These are phyloP conservation scores for Mesochorus sp. DNA, from an alignment of 2,888 invertebrate genomes.

Conservation along the genomic window DNA sequence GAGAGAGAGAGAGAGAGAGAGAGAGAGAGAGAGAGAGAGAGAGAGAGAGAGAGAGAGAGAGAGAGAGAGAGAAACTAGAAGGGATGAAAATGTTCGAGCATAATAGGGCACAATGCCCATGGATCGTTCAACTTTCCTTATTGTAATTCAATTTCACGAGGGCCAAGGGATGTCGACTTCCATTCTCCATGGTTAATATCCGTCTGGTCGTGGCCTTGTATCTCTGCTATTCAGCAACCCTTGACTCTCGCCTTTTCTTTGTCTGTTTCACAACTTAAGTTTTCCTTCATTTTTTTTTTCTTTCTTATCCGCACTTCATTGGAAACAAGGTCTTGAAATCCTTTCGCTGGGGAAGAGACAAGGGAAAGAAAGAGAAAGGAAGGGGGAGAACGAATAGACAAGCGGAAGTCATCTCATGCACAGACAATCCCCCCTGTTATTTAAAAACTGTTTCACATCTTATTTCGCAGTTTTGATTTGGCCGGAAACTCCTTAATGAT, in stretches of 20 bases:
- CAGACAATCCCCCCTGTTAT: not conserved
- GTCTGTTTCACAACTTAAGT: slow-evolving; percentile 49
- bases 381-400: no score
- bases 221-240: slow-evolving; percentile 6
- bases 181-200: slow-evolving; percentile 56
- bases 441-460: slow-evolving; percentile 75
- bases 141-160: slow-evolving; percentile 80
- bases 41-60: not conserved
- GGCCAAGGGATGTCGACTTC: slow-evolving; percentile 37
- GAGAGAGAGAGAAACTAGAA: slow-evolving; percentile 6
- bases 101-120: slow-evolving; percentile 73
- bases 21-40: slow-evolving; percentile 58
- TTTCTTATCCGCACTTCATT: slow-evolving; percentile 59
- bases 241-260: slow-evolving; percentile 60
- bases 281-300: slow-evolving; percentile 17
- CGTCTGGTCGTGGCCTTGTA: slow-evolving; percentile 60
- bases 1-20: slow-evolving; percentile 19
- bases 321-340: slow-evolving; percentile 63
- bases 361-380: no score
- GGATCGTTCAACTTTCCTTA: slow-evolving; percentile 79
- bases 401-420: slow-evolving; percentile 1
- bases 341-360: slow-evolving; percentile 18
- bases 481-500: not conserved
- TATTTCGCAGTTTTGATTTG: slow-evolving; percentile 69
- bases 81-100: slow-evolving; percentile 49